phyloP scores from a whole-genome alignment of 2,888 invertebrate genomes.

The Coronaproctus castanopsis region DNA sequence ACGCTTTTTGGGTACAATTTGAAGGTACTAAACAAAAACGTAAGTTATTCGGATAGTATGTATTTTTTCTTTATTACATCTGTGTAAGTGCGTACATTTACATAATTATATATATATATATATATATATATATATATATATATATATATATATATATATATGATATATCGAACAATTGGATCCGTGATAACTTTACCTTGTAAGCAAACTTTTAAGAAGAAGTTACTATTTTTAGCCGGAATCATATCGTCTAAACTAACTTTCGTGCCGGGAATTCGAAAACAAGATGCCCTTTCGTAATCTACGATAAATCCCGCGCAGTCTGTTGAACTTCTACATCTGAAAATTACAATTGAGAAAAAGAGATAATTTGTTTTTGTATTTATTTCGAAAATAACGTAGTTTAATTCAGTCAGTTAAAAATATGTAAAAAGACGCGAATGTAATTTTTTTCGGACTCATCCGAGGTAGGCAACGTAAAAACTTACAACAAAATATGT shows the following conservation, averaged over 20 bases:
- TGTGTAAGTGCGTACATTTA: too few relatives aligned
- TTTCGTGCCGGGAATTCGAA: constrained; percentile 26
- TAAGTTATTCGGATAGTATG: too few relatives aligned
- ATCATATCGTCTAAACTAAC: constrained; percentile 16
- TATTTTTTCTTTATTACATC: too few relatives aligned
- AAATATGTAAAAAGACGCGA: background rate
- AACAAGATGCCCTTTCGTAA: constrained; percentile 32
- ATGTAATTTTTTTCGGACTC: too few relatives aligned
- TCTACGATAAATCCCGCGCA: constrained; percentile 32
- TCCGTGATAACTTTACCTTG: constrained; percentile 28
- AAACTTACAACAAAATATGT: too few relatives aligned
- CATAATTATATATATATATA: too few relatives aligned
- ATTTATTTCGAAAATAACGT: background rate
- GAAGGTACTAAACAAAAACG: constrained; percentile 34
- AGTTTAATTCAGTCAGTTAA: background rate
- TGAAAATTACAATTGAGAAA: constrained; percentile 14
- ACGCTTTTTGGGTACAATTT: constrained; percentile 39
- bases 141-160: too few relatives aligned
- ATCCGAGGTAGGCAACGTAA: too few relatives aligned
- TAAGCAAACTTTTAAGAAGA: constrained; percentile 44
- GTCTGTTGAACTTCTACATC: constrained; percentile 30
- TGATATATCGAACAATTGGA: too few relatives aligned
- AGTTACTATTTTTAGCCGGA: constrained; percentile 26
- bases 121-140: too few relatives aligned
- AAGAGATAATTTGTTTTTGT: background rate